Evolutionary conservation across 2,113 vertebrate genomes (phyloP), one percentile per base, ranked within the genome.

Genomic region (Atractosteus spatula): DNA sequence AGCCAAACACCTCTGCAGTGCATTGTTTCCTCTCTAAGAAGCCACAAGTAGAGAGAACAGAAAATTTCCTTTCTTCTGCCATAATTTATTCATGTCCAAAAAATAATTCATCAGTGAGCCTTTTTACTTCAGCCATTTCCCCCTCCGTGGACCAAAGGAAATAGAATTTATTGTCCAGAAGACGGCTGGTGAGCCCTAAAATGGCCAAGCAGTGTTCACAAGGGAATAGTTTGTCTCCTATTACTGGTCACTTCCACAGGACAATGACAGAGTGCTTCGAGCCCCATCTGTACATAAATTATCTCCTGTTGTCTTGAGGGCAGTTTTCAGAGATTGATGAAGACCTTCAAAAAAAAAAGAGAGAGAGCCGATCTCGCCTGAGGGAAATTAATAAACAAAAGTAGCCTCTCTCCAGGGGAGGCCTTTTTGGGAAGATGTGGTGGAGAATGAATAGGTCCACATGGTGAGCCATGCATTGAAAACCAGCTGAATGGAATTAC

Each of bases 321-420:
- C 87, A 81, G 89, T 87, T 84, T 84, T 90, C 85, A 80, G 74
- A 84, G 89, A 91, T 74, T 51, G 88, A 92, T 90, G 86, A 87
- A 80, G 68, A 29, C 77, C 45, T 76, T 85, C 82, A 76, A 77
- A 71, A 74, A 76, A 81, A 76, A 76, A 89, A 76, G 77, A 71
- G 72, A 76, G 80, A 76, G 76, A 89, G 83, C 87, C 81, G 81
- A 89, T 87, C 81, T 80, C 80, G 85, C 79, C 79, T 66, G 63
- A 70, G 76, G 79, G 69, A 57, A 73, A 70, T 69, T 75, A 79
- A 71, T 69, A 69, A 57, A 72, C 77, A 55, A 55, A 55, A 55
- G 54, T 81, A 82, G 77, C 78, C 75, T 29, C 8, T 69, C 57
- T 73, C 72, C 63, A 55, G 68, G 55, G 79, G 74, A 59, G 66